Evolutionary conservation across 2,113 vertebrate genomes (phyloP).

Genomic region (Chinchilla lanigera): DNA sequence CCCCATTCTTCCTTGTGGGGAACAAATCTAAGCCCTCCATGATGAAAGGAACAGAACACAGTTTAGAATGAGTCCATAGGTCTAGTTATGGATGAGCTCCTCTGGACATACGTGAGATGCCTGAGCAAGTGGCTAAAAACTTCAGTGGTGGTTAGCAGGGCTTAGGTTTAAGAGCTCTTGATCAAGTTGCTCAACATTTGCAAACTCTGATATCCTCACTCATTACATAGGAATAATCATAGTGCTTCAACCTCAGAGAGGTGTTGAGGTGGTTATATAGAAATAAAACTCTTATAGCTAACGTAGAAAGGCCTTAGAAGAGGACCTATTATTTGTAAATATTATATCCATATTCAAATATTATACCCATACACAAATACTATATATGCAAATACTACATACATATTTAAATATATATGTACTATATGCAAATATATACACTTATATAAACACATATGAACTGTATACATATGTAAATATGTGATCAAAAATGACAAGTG

Average conservation of each 20-base stretch:
- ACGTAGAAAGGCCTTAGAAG: neutral
- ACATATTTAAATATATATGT: neutral
- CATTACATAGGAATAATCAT: neutral
- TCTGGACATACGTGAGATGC: neutral
- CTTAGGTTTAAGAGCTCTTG: neutral
- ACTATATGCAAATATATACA: neutral
- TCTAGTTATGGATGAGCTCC: neutral
- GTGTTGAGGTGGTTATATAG: neutral
- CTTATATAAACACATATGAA: neutral
- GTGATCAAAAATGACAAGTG: neutral
- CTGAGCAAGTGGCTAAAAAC: neutral
- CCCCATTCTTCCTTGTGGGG: constrained; percentile 64
- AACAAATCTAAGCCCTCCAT: constrained; percentile 72
- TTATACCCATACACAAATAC: neutral
- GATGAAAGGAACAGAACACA: constrained; percentile 71
- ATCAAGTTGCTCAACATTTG: neutral
- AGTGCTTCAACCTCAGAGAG: neutral
- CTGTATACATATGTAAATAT: neutral
- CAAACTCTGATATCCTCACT: neutral
- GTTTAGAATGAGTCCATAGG: constrained; percentile 67
- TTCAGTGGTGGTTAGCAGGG: neutral
- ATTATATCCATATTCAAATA: neutral
- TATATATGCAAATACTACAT: neutral
- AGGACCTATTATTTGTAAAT: neutral
- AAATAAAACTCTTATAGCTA: neutral